These are phyloP conservation scores for Operophtera brumata DNA, from an alignment of 2,888 invertebrate species.

Conservation along the genomic window DNA sequence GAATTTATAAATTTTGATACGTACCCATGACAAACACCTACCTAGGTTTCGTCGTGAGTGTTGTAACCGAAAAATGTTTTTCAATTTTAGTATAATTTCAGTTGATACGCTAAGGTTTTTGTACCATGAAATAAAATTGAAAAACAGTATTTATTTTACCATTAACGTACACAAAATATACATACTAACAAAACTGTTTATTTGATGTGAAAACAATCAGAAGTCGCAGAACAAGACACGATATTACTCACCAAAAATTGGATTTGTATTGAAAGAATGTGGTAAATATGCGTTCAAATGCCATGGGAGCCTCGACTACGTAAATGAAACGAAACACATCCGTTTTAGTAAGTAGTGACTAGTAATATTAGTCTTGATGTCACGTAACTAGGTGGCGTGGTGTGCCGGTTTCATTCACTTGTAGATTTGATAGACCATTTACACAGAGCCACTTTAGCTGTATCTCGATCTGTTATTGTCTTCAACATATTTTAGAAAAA, in stretches of 20 bases:
- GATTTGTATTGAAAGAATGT: constrained; percentile 61
- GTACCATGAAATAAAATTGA: constrained; percentile 49
- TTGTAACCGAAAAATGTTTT: constrained; percentile 47
- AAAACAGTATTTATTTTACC: constrained; percentile 47
- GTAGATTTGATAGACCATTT: constrained; percentile 32
- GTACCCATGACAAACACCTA: too few relatives aligned
- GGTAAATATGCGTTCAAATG: constrained; percentile 55
- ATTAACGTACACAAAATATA: constrained; percentile 31
- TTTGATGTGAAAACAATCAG: constrained; percentile 63
- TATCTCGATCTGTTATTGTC: not conserved
- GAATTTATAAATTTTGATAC: constrained; percentile 28
- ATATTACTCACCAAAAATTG: constrained; percentile 71
- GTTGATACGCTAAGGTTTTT: not conserved
- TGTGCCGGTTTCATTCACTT: constrained; percentile 67
- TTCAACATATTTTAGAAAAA: too few relatives aligned
- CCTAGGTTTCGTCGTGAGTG: constrained; percentile 49
- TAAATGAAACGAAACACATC: constrained; percentile 44
- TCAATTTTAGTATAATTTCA: constrained; percentile 46
- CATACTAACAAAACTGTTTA: constrained; percentile 69
- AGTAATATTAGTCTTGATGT: constrained; percentile 56
- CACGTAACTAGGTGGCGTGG: constrained; percentile 71
- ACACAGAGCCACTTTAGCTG: constrained; percentile 16
- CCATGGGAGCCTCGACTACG: constrained; percentile 52
- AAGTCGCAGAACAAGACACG: constrained; percentile 65
- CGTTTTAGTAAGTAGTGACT: constrained; percentile 57